Evolutionary conservation across 2,113 vertebrate genomes (phyloP).

Genomic region (mouse (Mus musculus)): DNA sequence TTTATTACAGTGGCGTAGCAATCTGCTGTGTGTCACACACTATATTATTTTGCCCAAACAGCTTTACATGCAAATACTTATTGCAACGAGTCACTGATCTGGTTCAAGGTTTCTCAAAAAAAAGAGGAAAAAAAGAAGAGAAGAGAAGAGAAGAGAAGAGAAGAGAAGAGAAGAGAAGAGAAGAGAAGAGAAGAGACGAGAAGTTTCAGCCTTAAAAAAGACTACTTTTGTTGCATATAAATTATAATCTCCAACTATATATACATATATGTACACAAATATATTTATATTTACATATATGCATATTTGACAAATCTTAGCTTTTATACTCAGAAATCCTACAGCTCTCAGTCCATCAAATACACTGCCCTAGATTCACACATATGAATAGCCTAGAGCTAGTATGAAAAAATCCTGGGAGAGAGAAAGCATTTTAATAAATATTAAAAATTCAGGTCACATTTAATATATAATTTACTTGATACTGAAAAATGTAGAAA

Average conservation of each 20-base stretch:
- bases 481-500: slow-evolving; percentile 70
- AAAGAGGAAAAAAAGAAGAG: neutral
- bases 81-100: slow-evolving; percentile 72
- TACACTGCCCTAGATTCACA: slow-evolving; percentile 36
- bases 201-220: slow-evolving; percentile 60
- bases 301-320: slow-evolving; percentile 15
- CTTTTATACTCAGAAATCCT: slow-evolving; percentile 37
- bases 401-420: slow-evolving; percentile 37
- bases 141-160: too few species aligned
- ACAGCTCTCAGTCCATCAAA: slow-evolving; percentile 7
- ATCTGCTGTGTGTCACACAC: slow-evolving; percentile 66
- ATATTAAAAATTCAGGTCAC: slow-evolving; percentile 74
- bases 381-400: slow-evolving; percentile 41
- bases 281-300: neutral
- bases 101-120: slow-evolving; percentile 69
- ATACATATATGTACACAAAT: neutral
- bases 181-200: neutral
- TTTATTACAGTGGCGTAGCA: slow-evolving; percentile 76
- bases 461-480: slow-evolving; percentile 75
- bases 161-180: too few species aligned
- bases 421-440: slow-evolving; percentile 66
- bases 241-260: slow-evolving; percentile 57
- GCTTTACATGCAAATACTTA: slow-evolving; percentile 80
- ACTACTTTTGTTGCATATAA: slow-evolving; percentile 61
- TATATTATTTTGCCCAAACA: slow-evolving; percentile 74